Evolutionary conservation across 2,888 invertebrate genomes (phyloP).

Genomic region (Nymphalis polychloros): DNA sequence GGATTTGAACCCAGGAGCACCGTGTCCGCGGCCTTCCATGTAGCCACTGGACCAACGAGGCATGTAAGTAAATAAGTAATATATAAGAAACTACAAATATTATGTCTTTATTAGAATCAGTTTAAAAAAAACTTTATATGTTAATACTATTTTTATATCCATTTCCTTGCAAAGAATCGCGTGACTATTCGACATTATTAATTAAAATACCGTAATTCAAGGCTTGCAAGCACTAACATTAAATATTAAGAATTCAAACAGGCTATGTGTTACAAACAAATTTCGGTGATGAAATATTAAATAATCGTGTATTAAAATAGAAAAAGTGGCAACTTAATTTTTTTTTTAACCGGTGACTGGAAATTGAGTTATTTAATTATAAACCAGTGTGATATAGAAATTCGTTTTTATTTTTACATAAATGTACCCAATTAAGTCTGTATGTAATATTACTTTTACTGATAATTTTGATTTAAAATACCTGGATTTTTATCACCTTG

Average conservation of each 20-base stretch:
- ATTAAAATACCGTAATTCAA: conserved; percentile 24
- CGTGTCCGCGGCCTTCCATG: no score
- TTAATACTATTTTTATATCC: conserved; percentile 2
- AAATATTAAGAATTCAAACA: conserved; percentile 27
- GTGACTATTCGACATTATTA: conserved; percentile 22
- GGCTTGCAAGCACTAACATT: conserved; percentile 25
- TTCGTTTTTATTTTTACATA: no score
- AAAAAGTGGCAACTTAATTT: conserved; percentile 1
- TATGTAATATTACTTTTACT: no score
- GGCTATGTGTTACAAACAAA: conserved; percentile 11
- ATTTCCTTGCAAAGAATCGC: conserved; percentile 12
- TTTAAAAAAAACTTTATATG: background rate
- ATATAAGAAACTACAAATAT: no score
- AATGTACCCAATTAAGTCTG: no score
- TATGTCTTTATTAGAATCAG: no score
- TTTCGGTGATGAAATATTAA: conserved; percentile 11
- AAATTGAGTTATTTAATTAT: background rate
- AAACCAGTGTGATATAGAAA: background rate
- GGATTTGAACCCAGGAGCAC: no score
- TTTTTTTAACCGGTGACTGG: no score
- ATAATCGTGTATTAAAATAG: background rate
- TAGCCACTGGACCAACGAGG: no score
- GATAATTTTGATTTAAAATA: no score
- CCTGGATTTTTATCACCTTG: no score
- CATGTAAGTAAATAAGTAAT: no score